phyloP scores from a whole-genome alignment of 2,113 vertebrate species.

The Balaeniceps rex region DNA sequence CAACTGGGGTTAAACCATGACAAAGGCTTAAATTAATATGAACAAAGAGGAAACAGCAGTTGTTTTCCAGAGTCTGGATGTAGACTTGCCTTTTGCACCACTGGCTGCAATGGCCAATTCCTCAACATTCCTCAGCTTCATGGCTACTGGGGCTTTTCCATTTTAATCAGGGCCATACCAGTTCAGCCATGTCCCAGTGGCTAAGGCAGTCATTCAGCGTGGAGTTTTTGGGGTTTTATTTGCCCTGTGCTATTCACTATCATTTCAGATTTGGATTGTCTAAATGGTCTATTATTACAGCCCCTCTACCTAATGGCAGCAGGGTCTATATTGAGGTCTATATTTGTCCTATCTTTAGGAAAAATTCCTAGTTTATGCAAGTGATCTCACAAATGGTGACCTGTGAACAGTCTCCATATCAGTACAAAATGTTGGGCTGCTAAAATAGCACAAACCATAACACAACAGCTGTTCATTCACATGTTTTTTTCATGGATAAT shows the following conservation, averaged over 20 bases:
- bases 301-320: not conserved
- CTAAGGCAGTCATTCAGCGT: not conserved
- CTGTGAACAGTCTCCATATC: not conserved
- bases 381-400: not conserved
- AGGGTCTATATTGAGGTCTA: not conserved
- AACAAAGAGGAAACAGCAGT: not conserved
- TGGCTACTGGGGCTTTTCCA: not conserved
- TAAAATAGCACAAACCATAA: not conserved
- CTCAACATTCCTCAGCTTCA: rapidly evolving
- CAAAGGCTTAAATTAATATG: not conserved
- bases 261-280: not conserved
- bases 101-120: not conserved
- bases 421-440: not conserved
- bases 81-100: not conserved
- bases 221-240: not conserved
- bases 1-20: too few species aligned
- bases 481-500: not conserved
- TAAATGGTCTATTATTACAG: not conserved
- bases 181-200: not conserved
- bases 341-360: not conserved
- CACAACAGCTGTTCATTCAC: not conserved
- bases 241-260: not conserved
- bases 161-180: not conserved
- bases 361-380: not conserved
- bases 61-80: not conserved